Evolutionary conservation across 2,888 invertebrate species (phyloP), one percentile per base, ranked within the genome.

Genomic region (Xestia c-nigrum): DNA sequence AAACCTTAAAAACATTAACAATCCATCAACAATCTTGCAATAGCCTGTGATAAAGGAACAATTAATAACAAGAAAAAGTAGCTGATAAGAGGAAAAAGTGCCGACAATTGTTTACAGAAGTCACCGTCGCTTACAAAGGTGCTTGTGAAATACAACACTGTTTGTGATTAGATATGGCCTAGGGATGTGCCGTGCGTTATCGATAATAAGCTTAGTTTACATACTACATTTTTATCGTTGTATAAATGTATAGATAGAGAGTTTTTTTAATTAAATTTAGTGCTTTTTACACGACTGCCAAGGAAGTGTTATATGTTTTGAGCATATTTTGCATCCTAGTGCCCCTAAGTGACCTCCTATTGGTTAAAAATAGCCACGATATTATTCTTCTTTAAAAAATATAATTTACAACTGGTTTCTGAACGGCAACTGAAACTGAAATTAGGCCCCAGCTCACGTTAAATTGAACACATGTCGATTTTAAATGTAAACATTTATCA

Each of bases 111-210:
- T 90, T 89, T 88, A 90, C 89, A 81, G 80, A 87, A 88, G 89
- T 86, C 79, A 84, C 88, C 89, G 89, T 87, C 88, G 85, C 89
- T 88, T 80, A 86, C 86, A 90, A 85, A 85, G 88, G 81, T 76
- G 85, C 86, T 90, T 90, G 87, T 88, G 90, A 88, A 90, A 90
- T 87, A 86, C 89, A 88, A 88, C 89, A 84, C 83, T 85, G 81
- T 78, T 87, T 67, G 16, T 78, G 86, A 88, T 88, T 79, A 88
- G 84, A 85, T 88, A 78, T 72, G 50, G 40, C 10, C 38, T 85
- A 88, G 77, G 68, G 86, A 78, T 74, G 88, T 72, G 21, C 21
- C 38, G 14, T 3, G 46, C 9, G 5, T 31, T 46, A 64, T 76
- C 77, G 80, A 87, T 74, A 38, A 66, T 38, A 12, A 5, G 40